phyloP scores from a whole-genome alignment of 2,888 invertebrate species.

The Agriopis aurantiaria region DNA sequence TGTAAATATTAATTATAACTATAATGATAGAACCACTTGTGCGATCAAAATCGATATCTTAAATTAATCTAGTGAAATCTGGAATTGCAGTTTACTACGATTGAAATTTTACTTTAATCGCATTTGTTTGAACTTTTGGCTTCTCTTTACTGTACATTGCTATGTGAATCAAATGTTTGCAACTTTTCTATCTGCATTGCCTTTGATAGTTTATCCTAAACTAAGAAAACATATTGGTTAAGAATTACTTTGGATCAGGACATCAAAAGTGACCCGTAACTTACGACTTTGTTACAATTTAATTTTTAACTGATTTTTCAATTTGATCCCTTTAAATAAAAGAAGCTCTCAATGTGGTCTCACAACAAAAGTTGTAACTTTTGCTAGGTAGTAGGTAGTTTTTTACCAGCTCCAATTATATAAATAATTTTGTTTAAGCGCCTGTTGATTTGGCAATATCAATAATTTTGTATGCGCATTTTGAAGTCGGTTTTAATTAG shows the following conservation, averaged over 20 bases:
- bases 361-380: too few relatives aligned
- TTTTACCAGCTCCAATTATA: too few relatives aligned
- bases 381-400: too few relatives aligned
- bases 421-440: too few relatives aligned
- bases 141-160: conserved; percentile 65
- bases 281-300: conserved; percentile 15
- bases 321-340: too few relatives aligned
- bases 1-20: conserved; percentile 81
- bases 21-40: conserved; percentile 73
- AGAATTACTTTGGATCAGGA: conserved; percentile 39
- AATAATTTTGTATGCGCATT: neutral
- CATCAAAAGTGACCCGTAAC: conserved; percentile 27
- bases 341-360: too few relatives aligned
- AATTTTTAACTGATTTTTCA: too few relatives aligned
- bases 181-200: conserved; percentile 75
- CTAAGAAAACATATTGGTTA: conserved; percentile 63
- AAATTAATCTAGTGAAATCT: conserved; percentile 58
- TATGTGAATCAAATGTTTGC: conserved; percentile 62
- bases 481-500: neutral
- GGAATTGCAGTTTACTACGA: conserved; percentile 68
- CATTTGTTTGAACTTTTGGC: conserved; percentile 50
- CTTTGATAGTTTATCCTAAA: conserved; percentile 72
- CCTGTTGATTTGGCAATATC: too few relatives aligned
- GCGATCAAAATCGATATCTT: conserved; percentile 63
- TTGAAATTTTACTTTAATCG: conserved; percentile 47